A percentile compares a stretch with the other conserved stretches of the same genome.
Evolutionary conservation across 2,113 vertebrate species (phyloP).

Genomic region (Lepisosteus osseus): DNA sequence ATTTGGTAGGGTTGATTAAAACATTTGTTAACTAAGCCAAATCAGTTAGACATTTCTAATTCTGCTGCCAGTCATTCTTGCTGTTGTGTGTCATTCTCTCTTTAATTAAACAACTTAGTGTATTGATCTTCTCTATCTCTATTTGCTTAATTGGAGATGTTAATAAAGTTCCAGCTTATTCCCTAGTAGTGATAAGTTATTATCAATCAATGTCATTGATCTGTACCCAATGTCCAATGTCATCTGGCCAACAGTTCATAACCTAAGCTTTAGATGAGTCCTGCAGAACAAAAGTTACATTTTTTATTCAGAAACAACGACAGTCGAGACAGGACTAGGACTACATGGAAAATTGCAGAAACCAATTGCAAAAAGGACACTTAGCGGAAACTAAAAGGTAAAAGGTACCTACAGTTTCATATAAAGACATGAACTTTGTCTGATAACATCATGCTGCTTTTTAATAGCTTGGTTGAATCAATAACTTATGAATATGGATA

Average conservation of each 20-base stretch:
- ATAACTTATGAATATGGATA: too few relatives aligned
- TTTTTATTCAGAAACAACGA: too few relatives aligned
- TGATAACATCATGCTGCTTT: too few relatives aligned
- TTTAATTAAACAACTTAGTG: conserved; percentile 18
- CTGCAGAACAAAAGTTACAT: background rate
- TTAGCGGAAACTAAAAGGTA: too few relatives aligned
- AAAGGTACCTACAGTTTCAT: too few relatives aligned
- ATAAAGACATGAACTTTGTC: too few relatives aligned
- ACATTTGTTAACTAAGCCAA: conserved; percentile 9
- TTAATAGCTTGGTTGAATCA: too few relatives aligned
- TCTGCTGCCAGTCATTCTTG: conserved; percentile 6
- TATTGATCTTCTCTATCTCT: conserved; percentile 43
- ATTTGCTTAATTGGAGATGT: conserved; percentile 40
- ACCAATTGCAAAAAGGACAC: background rate
- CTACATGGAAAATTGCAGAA: background rate
- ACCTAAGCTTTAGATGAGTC: conserved; percentile 7
- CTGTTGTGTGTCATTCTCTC: conserved; percentile 22
- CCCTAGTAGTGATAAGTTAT: conserved; percentile 44
- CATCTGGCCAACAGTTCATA: conserved; percentile 23
- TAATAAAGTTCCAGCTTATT: conserved; percentile 50
- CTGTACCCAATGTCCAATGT: conserved; percentile 38
- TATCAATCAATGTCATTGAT: conserved; percentile 38
- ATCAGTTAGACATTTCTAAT: conserved; percentile 15
- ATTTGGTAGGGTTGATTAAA: conserved; percentile 6
- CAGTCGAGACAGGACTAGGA: too few relatives aligned